Evolutionary conservation across 2,888 invertebrate species (phyloP), one percentile per base, ranked within the genome.

Genomic region (Cephus pygmeus): DNA sequence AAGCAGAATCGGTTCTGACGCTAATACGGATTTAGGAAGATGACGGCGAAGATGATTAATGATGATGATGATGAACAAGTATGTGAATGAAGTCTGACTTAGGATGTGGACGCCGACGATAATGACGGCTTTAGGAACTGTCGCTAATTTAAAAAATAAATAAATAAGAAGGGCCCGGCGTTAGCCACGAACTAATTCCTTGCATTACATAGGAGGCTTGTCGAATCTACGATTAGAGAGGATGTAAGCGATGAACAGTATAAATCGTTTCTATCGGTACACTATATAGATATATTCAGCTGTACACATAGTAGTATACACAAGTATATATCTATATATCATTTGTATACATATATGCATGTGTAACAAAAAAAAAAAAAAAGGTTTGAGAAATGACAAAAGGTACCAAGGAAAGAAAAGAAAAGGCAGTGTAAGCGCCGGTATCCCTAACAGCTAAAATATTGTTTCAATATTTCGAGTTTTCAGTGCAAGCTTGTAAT

Each of bases 391-490:
- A 23, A 77, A 31, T 23, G 40, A 75, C 40, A 34, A 73, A 69
- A 75, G 56, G 35, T 73, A 74, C 34, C 69, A 34, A 77, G 73
- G 69, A 30, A 77, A 75, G 73, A 73, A 69, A 78, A 75, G 73
- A 73, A 40, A 78, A 75, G 11, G 11, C 34, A 34, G 11, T 3
- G 69, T 71, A 73, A 33, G 15, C 73, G 73, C 34, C 34, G 36
- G 40, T 77, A 78, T 78, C 79, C 78, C 78, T 77, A 36, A 69
- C 73, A 78, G 73, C 76, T 69, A 71, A 75, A 31, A 69, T 56
- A 73, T 34, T 73, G 34, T 78, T 75, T 78, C 69, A 69, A 76
- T 76, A 76, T 73, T 76, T 23, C 35, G 12, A 23, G 0, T 23
- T 56, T 23, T 56, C 9, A 56, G 6, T 23, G 40, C 15, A 40